phyloP scores from a whole-genome alignment of 2,113 vertebrate genomes.

The Oncorhynchus keta region DNA sequence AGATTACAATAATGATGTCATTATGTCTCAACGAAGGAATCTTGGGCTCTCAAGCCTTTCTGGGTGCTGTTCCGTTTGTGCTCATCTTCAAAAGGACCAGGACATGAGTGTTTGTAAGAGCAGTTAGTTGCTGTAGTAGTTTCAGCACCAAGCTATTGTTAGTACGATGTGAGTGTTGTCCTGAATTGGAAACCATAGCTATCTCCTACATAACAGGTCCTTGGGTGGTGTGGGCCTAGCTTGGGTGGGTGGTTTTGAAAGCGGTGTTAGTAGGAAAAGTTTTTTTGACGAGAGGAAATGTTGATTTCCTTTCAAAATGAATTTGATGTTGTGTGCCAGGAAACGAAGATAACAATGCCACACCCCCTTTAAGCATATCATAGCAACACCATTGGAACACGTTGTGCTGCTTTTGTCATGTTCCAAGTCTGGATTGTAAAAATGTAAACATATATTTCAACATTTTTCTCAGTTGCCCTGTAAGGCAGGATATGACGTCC shows the following conservation, averaged over 20 bases:
- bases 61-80: slow-evolving; percentile 37
- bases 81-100: slow-evolving; percentile 53
- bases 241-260: background rate
- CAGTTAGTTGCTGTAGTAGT: slow-evolving; percentile 25
- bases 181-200: too few species aligned
- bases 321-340: background rate
- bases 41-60: slow-evolving; percentile 4
- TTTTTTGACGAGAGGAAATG: background rate
- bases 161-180: slow-evolving; percentile 6
- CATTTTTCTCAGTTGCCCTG: too few species aligned
- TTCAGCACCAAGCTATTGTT: slow-evolving; percentile 34
- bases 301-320: background rate
- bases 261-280: background rate
- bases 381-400: background rate
- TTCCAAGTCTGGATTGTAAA: background rate
- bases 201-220: slow-evolving; percentile 6
- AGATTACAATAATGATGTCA: slow-evolving; percentile 41
- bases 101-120: slow-evolving; percentile 50
- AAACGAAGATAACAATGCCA: background rate
- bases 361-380: background rate
- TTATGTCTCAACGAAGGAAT: slow-evolving; percentile 38
- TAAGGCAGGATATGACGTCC: background rate
- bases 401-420: background rate
- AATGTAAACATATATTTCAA: too few species aligned
- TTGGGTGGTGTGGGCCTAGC: slow-evolving; percentile 19